Evolutionary conservation across 2,888 invertebrate genomes (phyloP).

Genomic region (Caenorhabditis virilis): DNA sequence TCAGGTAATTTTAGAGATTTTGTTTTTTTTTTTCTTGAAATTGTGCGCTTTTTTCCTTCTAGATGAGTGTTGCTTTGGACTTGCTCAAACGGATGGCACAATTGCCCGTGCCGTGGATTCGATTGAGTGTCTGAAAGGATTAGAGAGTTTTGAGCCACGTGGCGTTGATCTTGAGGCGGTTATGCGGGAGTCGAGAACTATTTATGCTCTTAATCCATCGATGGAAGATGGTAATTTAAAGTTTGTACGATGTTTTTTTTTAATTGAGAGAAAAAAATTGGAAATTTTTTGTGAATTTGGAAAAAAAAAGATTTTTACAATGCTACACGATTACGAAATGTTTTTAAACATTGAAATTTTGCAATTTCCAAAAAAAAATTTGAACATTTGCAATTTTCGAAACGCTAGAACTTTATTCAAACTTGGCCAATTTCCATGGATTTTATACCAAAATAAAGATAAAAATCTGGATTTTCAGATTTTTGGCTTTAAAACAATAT

Average conservation of each 20-base stretch:
- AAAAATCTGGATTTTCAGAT: too few species aligned
- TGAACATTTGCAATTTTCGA: too few species aligned
- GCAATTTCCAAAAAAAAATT: too few species aligned
- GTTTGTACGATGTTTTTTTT: too few species aligned
- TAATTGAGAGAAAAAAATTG: too few species aligned
- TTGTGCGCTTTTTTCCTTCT: too few species aligned
- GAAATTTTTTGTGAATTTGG: neutral
- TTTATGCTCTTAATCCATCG: neutral
- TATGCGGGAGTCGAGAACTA: neutral
- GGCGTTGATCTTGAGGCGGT: conserved; percentile 17
- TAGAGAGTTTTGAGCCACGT: conserved; percentile 21
- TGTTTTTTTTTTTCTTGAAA: neutral
- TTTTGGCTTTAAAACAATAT: too few species aligned
- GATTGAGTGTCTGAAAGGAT: conserved; percentile 21
- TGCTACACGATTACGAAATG: neutral
- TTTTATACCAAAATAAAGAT: too few species aligned
- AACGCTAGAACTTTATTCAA: too few species aligned
- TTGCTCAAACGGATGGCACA: conserved; percentile 9
- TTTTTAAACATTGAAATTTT: neutral
- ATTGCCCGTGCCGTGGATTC: conserved; percentile 22
- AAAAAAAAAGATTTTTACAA: conserved; percentile 1
- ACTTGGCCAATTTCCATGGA: too few species aligned
- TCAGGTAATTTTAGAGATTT: conserved; percentile 3
- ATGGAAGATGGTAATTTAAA: neutral
- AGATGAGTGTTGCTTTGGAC: conserved; percentile 8